Evolutionary conservation across 1,140 invertebrate species (phyloP), one percentile per base, ranked within the genome.

Genomic region (Frieseomelitta varia): DNA sequence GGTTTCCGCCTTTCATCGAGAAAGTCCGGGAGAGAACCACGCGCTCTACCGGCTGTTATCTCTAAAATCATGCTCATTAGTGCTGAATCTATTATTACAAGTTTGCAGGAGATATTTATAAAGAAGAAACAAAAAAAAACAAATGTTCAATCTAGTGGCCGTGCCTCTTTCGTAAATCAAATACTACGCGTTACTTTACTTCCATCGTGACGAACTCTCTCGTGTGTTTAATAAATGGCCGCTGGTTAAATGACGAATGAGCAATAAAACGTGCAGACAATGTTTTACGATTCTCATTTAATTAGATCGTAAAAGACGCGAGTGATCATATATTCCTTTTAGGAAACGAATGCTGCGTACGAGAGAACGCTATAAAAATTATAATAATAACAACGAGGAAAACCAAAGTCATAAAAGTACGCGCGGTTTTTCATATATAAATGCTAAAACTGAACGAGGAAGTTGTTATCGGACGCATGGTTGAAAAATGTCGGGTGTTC

Each of bases 21-120:
- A 81, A 81, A 81, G 72, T 75, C 80, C 58, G 80, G 58, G 74
- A 81, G 79, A 74, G 56, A 81, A 72, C 24, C 58, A 47, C 27
- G 12, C 19, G 72, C 24, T 12, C 24, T 10, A 12, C 56, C 27
- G 55, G 8, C 39, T 47, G 39, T 82, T 82, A 82, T 77, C 81
- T n/a, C 17, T 14, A 30, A 77, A 77, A 82, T 82, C 63, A 17
- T 15, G 61, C 47, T 82, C 79, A 63, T 81, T 81, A 81, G 68
- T 56, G n/a, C 27, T 2, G 24, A 17, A 19, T 30, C 78, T 69
- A 71, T 83, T 82, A 82, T 87, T 87, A 81, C 39, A 34, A 4
- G 79, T 19, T 63, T 51, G 24, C 14, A 61, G 53, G 34, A 75
- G 56, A 53, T 14, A 10, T 53, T 21, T 47, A 76, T 71, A 85